Percentiles rank a stretch among this genome's conserved stretches.
Conservation (phyloP, 2,797 vertebrate species). For the Gorsachius magnificus region DNA sequence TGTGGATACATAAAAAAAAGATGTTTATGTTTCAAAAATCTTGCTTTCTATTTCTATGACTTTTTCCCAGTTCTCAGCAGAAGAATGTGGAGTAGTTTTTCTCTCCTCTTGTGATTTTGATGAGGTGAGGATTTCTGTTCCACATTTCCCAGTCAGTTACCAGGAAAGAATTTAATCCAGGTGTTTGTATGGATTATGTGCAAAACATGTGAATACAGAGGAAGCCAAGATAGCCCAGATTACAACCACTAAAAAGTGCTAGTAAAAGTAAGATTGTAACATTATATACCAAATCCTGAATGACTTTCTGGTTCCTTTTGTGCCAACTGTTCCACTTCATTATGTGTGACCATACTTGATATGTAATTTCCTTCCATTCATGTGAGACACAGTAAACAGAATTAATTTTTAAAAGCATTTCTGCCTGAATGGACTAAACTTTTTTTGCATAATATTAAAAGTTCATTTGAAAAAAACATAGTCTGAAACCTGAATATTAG, state of each 20-base stretch:
- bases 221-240: slow-evolving; percentile 12
- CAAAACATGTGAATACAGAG: not conserved
- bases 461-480: not conserved
- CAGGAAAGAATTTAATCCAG: slow-evolving; percentile 31
- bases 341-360: slow-evolving; percentile 18
- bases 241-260: not conserved
- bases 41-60: not conserved
- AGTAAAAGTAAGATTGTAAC: slow-evolving; percentile 17
- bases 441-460: not conserved
- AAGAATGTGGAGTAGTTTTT: slow-evolving; percentile 9
- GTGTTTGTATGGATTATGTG: slow-evolving; percentile 26
- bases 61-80: not conserved
- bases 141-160: slow-evolving; percentile 10
- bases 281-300: slow-evolving; percentile 21
- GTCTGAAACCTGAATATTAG: not conserved
- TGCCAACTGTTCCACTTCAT: slow-evolving; percentile 7
- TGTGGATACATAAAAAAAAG: not conserved
- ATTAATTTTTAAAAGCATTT: not conserved
- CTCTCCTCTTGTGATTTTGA: slow-evolving; percentile 2
- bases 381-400: not conserved
- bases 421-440: not conserved
- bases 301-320: not conserved
- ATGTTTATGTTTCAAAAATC: not conserved
- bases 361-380: slow-evolving; percentile 43
- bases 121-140: slow-evolving; percentile 28